These are phyloP conservation scores for Ormyrus nitidulus DNA, from an alignment of 2,888 invertebrate genomes.

Conservation along the genomic window DNA sequence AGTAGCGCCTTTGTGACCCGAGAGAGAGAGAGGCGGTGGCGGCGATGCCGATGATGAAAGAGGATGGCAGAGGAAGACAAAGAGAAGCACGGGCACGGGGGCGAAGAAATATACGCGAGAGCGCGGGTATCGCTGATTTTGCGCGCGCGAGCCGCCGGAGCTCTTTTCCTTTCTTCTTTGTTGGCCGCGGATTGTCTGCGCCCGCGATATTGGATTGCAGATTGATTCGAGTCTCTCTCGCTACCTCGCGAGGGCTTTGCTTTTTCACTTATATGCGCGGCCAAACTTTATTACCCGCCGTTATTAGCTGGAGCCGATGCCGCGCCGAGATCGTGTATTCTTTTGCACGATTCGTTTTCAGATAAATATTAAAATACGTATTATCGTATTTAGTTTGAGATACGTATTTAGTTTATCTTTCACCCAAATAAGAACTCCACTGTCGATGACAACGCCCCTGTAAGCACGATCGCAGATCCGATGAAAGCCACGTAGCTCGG, in stretches of 20 bases:
- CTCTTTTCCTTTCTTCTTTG: slow-evolving; percentile 4
- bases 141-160: background rate
- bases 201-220: background rate
- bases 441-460: too few species aligned
- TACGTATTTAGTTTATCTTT: too few species aligned
- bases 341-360: too few species aligned
- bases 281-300: too few species aligned
- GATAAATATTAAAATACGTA: too few species aligned
- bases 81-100: background rate
- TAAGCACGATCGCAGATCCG: too few species aligned
- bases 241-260: background rate
- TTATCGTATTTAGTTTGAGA: too few species aligned
- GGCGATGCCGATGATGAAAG: slow-evolving; percentile 28
- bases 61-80: slow-evolving; percentile 18
- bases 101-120: background rate
- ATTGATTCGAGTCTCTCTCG: background rate
- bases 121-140: slow-evolving; percentile 36
- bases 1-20: slow-evolving; percentile 46
- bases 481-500: too few species aligned
- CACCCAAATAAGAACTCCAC: too few species aligned
- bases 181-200: slow-evolving; percentile 1
- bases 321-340: too few species aligned
- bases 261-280: background rate
- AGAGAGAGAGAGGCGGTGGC: background rate
- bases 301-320: too few species aligned